These are phyloP conservation scores for Luehdorfia chinensis DNA, from an alignment of 1,140 invertebrate species.

Conservation along the genomic window DNA sequence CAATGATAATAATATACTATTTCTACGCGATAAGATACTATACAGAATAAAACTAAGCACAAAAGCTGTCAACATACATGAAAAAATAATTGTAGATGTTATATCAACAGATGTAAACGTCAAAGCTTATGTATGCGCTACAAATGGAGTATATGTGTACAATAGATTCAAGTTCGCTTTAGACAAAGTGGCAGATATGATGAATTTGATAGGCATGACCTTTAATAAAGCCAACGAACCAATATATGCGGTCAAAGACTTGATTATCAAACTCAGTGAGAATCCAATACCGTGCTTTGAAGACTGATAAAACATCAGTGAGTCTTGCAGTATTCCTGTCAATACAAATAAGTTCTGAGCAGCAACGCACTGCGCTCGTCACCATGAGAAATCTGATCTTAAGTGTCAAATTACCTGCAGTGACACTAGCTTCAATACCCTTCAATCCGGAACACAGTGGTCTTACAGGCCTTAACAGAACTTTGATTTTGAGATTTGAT, in stretches of 20 bases:
- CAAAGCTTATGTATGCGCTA: conserved; percentile 42
- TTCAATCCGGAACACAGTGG: too few species aligned
- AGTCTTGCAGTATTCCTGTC: too few species aligned
- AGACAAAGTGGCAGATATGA: conserved; percentile 49
- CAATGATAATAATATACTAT: conserved; percentile 57
- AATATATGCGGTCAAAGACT: conserved; percentile 50
- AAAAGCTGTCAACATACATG: conserved; percentile 45
- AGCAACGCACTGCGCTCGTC: too few species aligned
- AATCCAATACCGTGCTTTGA: conserved; percentile 41
- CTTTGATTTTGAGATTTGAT: too few species aligned
- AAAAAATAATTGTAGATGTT: conserved; percentile 30
- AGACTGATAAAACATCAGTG: conserved; percentile 29
- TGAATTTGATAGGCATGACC: conserved; percentile 39
- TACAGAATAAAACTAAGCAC: conserved; percentile 53
- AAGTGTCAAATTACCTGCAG: too few species aligned
- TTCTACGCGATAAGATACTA: conserved; percentile 39
- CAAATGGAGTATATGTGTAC: conserved; percentile 48
- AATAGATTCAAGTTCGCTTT: conserved; percentile 63
- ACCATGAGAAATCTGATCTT: too few species aligned
- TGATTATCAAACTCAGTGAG: conserved; percentile 44
- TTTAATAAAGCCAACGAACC: conserved; percentile 49
- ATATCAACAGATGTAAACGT: conserved; percentile 44
- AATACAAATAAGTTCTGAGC: too few species aligned
- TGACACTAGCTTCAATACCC: too few species aligned
- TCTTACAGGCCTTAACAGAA: too few species aligned